Evolutionary conservation across 2,113 vertebrate species (phyloP), one percentile per base, ranked within the genome.

Genomic region (Argyrosomus japonicus): DNA sequence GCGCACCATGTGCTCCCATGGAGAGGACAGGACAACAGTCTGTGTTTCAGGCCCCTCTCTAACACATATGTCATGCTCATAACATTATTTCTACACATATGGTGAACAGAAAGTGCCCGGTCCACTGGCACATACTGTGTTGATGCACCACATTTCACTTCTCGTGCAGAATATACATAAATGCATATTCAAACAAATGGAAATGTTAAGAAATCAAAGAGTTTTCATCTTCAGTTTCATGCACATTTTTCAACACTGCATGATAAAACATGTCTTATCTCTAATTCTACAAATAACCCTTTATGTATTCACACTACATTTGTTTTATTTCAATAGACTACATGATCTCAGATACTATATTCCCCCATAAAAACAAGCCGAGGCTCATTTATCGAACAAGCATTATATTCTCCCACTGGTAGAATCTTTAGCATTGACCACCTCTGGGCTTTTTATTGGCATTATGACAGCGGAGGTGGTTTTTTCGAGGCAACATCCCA

Each of bases 41-140:
- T 83, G 68, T 3, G 17, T 68, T 71, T 73, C 67, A 15, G 64
- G 64, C 61, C 65, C 76, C 53, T 80, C 68, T 89, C 75, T 53
- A 73, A 86, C 84, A 88, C 82, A 79, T 75, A 88, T 85, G 79
- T 50, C 64, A 73, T 19, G 54, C 75, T 61, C 64, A 74, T 69
- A 81, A 83, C 62, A 86, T 76, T 67, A 76, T 84, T 79, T 90
- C 63, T 57, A 73, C 19, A 53, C 81, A 85, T 84, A 75, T 70
- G 79, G 62, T 45, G 29, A 75, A 70, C 27, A 79, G 19, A 63
- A 57, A 47, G 19, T 9, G 36, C 8, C 36, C 7, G 36, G 43
- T 21, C 23, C 13, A 23, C 51, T 53, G 2, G 25, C 23, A 75
- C 77, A 61, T 40, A 19, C 14, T 54, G n/a, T 43, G 23, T 50